Evolutionary conservation across 2,113 vertebrate genomes (phyloP).

Genomic region (Scatophagus argus): DNA sequence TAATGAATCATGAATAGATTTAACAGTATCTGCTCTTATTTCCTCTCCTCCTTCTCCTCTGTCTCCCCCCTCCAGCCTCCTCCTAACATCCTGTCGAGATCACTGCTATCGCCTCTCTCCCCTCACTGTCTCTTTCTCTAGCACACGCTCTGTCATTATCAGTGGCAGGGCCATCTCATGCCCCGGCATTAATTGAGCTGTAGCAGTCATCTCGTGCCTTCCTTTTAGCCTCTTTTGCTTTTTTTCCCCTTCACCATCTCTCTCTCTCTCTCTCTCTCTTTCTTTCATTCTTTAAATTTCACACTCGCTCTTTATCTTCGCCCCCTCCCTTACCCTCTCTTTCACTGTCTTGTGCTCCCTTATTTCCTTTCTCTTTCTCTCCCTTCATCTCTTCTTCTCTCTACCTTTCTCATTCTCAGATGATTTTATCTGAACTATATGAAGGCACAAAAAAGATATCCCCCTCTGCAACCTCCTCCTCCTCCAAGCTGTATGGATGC

Average conservation of each 20-base stretch:
- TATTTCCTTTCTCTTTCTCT: slow-evolving; percentile 5
- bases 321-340: neutral
- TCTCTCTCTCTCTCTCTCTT: neutral
- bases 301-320: slow-evolving; percentile 12
- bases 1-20: slow-evolving; percentile 85
- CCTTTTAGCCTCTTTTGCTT: slow-evolving; percentile 37
- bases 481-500: slow-evolving; percentile 45
- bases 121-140: slow-evolving; percentile 42
- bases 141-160: slow-evolving; percentile 68
- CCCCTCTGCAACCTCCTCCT: neutral
- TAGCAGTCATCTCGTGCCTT: slow-evolving; percentile 67
- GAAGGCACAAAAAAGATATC: slow-evolving; percentile 40
- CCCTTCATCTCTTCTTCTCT: neutral
- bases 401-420: slow-evolving; percentile 28
- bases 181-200: slow-evolving; percentile 78
- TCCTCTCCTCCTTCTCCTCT: slow-evolving; percentile 54
- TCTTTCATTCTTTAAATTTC: slow-evolving; percentile 19
- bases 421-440: slow-evolving; percentile 53
- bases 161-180: slow-evolving; percentile 71
- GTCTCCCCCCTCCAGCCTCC: slow-evolving; percentile 54
- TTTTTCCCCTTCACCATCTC: neutral
- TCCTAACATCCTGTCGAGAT: slow-evolving; percentile 76
- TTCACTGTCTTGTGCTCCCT: slow-evolving; percentile 23
- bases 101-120: slow-evolving; percentile 53
- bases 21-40: slow-evolving; percentile 81